These are phyloP conservation scores for Chrosomus eos DNA, from an alignment of 2,797 vertebrate genomes.

Conservation along the genomic window DNA sequence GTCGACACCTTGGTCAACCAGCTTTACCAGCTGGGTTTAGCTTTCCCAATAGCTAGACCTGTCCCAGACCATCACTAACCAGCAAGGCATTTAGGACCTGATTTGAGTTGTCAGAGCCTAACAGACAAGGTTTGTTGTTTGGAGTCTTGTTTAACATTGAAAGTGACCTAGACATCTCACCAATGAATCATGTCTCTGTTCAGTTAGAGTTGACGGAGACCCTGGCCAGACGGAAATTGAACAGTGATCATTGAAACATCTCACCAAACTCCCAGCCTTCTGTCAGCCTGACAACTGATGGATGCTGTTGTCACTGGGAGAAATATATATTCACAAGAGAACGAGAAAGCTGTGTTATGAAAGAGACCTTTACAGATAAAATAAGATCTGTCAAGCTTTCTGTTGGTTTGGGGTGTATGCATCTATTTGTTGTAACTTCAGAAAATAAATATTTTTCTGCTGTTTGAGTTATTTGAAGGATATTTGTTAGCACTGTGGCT, in stretches of 20 bases:
- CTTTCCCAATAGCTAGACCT: not conserved
- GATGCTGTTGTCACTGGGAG: constrained; percentile 71
- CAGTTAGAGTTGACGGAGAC: constrained; percentile 65
- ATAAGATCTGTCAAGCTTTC: constrained; percentile 50
- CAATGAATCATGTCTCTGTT: constrained; percentile 68
- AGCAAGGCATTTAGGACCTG: not conserved
- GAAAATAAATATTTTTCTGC: constrained; percentile 7
- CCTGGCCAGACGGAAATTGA: constrained; percentile 72
- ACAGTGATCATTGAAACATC: constrained; percentile 72
- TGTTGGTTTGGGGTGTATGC: not conserved
- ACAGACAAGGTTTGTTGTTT: not conserved
- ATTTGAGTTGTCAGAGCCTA: not conserved
- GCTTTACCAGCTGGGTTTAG: not conserved
- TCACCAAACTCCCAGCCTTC: constrained; percentile 64
- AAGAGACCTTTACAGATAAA: constrained; percentile 54
- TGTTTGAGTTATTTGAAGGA: constrained; percentile 30
- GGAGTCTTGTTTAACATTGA: constrained; percentile 6
- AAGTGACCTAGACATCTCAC: constrained; percentile 62
- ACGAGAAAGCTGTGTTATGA: constrained; percentile 50
- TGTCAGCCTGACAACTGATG: constrained; percentile 64
- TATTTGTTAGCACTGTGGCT: constrained; percentile 25
- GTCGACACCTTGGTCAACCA: not conserved
- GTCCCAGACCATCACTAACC: not conserved
- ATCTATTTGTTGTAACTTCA: not conserved
- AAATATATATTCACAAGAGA: constrained; percentile 67